Evolutionary conservation across 2,797 vertebrate species (phyloP), one percentile per base, ranked within the genome.

Genomic region (Danio kyathit): DNA sequence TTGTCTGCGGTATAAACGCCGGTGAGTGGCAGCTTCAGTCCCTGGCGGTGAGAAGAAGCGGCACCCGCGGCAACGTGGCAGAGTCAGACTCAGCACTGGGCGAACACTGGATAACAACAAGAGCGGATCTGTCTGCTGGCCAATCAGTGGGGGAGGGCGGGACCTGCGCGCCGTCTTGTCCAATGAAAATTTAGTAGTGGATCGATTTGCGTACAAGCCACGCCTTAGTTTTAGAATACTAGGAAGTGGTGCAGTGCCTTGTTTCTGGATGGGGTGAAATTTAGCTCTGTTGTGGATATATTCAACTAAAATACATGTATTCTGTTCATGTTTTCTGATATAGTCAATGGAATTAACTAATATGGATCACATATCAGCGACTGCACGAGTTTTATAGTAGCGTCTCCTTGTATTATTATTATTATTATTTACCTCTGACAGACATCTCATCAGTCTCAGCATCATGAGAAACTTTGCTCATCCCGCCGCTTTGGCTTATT

Each of bases 401-500:
- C 10, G 7, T 29, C 29, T 29, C 29, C 3, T 29, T 29, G 29
- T 29, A 29, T 29, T 29, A 29, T 29, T 29, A 29, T 29, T 29
- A 29, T 29, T 29, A 29, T 29, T 29, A 29, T 29, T 29, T 3
- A 29, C 29, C 29, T 29, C 3, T 29, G 29, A 29, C 29, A 29
- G 29, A 29, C 29, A 1, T 61, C 40, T 4, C 57, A 17, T 13
- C 57, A 17, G 60, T 9, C 0, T 79, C 1, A 29, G n/a, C 38
- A 64, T 46, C 40, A 73, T 90, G 72, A 79, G 69, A 0, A 7
- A 21, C 0, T 48, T 65, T 7, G 49, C 67, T 10, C 93, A 96
- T 72, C 85, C 88, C 14, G 92, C 90, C 78, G 94, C 95, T 0
- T 61, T 96, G 88, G 94, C 96, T 14, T 98, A 96, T 86, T 93